Percentiles rank a stretch among this genome's conserved stretches.
phyloP scores from a whole-genome alignment of 2,113 vertebrate genomes.

The Montifringilla adamsi region DNA sequence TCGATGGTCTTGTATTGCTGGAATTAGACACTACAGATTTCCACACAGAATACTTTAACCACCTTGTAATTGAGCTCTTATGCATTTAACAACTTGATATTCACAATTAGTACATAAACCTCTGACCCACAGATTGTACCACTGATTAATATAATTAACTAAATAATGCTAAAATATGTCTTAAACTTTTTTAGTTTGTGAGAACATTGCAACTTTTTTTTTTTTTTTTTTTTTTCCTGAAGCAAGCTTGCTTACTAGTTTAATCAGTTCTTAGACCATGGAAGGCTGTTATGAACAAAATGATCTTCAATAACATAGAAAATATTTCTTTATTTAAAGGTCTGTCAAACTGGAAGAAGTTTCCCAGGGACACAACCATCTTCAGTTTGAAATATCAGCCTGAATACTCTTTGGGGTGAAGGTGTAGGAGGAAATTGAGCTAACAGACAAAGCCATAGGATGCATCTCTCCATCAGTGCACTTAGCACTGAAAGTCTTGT shows the following conservation, averaged over 20 bases:
- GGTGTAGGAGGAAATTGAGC: not conserved
- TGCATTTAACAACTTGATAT: not conserved
- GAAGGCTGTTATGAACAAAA: not conserved
- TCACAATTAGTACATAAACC: not conserved
- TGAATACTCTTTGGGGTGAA: not conserved
- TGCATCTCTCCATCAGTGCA: rapidly evolving
- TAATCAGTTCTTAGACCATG: not conserved
- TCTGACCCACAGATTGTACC: not conserved
- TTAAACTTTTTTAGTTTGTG: not conserved
- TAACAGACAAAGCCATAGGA: not conserved
- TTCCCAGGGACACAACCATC: not conserved
- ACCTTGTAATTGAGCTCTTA: not conserved
- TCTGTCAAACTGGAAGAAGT: not conserved
- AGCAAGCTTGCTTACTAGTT: not conserved
- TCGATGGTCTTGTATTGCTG: not conserved
- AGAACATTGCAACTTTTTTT: not conserved
- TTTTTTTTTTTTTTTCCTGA: not conserved
- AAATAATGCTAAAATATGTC: not conserved
- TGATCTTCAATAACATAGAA: not conserved
- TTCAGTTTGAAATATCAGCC: not conserved
- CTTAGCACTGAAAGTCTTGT: not conserved
- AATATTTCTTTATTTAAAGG: not conserved
- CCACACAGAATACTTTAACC: not conserved
- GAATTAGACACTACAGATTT: not conserved
- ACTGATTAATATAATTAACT: not conserved